phyloP scores from a whole-genome alignment of 2,888 invertebrate genomes.

The Stictocephala bisonia region DNA sequence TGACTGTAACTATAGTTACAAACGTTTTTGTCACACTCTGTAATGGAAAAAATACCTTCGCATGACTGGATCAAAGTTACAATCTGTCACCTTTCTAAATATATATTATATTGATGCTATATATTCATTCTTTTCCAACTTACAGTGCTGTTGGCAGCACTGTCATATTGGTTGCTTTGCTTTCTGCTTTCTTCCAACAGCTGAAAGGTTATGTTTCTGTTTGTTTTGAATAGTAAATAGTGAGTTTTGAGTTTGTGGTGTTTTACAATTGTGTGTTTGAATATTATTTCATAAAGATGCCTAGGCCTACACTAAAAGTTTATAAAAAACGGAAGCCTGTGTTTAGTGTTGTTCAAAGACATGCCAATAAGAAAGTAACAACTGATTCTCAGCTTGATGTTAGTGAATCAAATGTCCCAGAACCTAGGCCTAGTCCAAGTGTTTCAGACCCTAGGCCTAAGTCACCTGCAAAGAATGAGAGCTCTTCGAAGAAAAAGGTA shows the following conservation, averaged over 20 bases:
- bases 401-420: neutral
- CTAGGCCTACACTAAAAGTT: constrained; percentile 22
- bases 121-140: neutral
- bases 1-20: constrained; percentile 35
- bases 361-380: constrained; percentile 2
- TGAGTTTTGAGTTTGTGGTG: neutral
- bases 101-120: constrained; percentile 1
- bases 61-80: neutral
- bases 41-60: neutral
- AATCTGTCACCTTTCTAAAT: constrained; percentile 4
- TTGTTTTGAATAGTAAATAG: neutral
- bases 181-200: neutral
- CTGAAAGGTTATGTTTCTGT: neutral
- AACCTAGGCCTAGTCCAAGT: neutral
- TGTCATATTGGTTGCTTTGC: neutral
- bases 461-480: constrained; percentile 2
- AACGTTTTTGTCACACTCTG: neutral
- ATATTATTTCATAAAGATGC: constrained; percentile 4
- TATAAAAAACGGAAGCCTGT: constrained; percentile 30
- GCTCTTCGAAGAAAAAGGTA: constrained; percentile 20
- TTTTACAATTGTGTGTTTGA: neutral
- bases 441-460: constrained; percentile 6
- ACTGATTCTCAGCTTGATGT: neutral
- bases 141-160: neutral
- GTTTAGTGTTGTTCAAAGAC: constrained; percentile 14